Evolutionary conservation across 2,797 vertebrate species (phyloP), one percentile per base, ranked within the genome.

Genomic region (Ptychobarbus kaznakovi): DNA sequence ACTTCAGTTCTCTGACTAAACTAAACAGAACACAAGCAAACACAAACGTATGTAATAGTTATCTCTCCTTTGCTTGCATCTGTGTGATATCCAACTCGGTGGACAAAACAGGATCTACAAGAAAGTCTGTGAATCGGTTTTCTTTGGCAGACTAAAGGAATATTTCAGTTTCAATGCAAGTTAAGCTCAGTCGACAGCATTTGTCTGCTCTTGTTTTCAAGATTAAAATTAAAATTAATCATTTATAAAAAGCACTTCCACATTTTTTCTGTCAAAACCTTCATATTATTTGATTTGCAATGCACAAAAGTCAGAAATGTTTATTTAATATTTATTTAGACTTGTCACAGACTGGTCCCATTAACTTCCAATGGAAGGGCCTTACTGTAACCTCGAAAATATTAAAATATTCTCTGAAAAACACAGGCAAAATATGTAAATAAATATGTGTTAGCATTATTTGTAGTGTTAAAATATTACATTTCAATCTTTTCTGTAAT

Each of bases 121-220:
- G 32, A 63, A 81, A 18, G 68, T 28, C 49, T 42, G 56, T 11
- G 42, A 74, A 56, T 65, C 25, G 49, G 35, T 80, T 38, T 65
- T 32, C 51, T 68, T 65, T 81, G 69, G 56, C 40, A 20, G 28
- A 77, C 46, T 42, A 53, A 56, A 56, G 53, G 53, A n/a, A 22
- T n/a, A n/a, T 66, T 66, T 35, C 3, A 10, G 18, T 25, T 56
- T 10, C 10, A 32, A 66, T 66, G 63, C 6, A 66, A 66, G 15
- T 66, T 66, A 35, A 66, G 15, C 28, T 66, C 15, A 66, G 4
- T 15, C 12, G 5, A 66, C 28, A 28, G 28, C 56, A 58, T 58
- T 58, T 61, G 56, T 61, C 16, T 51, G 49, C 15, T 49, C 61
- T 63, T 13, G 13, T 61, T 61, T 25, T 63, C 61, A 6, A 63